Conservation (phyloP, 2,797 vertebrate genomes). For the Hafferia zeledoni region DNA sequence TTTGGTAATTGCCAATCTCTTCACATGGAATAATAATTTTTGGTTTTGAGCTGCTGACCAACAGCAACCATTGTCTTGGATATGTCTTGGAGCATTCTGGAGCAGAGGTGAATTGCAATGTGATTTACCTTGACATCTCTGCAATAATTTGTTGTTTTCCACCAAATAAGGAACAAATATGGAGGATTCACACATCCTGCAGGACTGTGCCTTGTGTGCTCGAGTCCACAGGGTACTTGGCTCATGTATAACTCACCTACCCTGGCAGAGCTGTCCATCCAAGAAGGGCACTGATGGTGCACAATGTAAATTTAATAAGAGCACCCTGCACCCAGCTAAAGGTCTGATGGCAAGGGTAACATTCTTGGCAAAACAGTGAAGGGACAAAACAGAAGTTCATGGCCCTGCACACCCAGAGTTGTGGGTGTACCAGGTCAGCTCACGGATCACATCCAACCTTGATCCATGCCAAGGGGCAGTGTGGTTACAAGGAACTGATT, state of each 20-base stretch:
- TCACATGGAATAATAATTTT: not conserved
- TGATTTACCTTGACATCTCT: not conserved
- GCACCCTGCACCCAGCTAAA: accelerated
- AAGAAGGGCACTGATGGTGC: not conserved
- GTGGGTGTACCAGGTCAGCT: not conserved
- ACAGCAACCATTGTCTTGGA: not conserved
- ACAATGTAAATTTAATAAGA: not conserved
- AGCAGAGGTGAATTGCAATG: not conserved
- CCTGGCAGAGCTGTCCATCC: not conserved
- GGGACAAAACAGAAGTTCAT: not conserved
- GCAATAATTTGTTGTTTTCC: not conserved
- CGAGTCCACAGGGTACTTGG: not conserved
- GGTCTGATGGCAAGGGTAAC: not conserved
- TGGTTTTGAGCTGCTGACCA: not conserved
- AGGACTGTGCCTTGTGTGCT: not conserved
- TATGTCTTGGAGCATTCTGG: not conserved
- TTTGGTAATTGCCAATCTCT: not conserved
- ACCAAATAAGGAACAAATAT: not conserved
- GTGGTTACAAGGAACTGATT: not conserved
- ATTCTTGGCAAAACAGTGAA: accelerated
- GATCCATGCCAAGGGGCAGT: not conserved
- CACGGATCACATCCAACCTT: not conserved
- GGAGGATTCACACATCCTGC: not conserved
- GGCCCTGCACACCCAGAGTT: not conserved
- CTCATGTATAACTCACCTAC: not conserved